phyloP scores from a whole-genome alignment of 2,888 invertebrate species.

The Hyles lineata region DNA sequence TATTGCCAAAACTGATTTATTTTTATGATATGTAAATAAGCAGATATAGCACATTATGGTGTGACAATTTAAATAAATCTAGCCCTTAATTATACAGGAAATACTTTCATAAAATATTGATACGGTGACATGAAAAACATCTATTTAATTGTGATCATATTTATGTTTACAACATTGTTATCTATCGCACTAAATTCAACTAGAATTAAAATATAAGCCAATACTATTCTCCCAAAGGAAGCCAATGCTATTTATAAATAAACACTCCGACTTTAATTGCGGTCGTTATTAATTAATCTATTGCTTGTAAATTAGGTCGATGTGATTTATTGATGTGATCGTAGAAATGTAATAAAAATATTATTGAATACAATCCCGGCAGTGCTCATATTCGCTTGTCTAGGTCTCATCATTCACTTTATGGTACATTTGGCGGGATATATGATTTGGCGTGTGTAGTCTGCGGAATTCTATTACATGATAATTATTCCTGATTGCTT shows the following conservation, averaged over 20 bases:
- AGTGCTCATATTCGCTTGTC: not conserved
- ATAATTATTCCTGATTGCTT: slow-evolving; percentile 26
- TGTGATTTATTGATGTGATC: slow-evolving; percentile 30
- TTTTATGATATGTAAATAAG: too few species aligned
- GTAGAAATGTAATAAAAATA: slow-evolving; percentile 15
- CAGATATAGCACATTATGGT: too few species aligned
- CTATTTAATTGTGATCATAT: not conserved
- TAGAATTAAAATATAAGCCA: not conserved
- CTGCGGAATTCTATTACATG: slow-evolving; percentile 15
- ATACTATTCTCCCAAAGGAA: not conserved
- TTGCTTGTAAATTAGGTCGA: slow-evolving; percentile 18
- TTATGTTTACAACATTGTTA: not conserved
- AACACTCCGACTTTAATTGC: not conserved
- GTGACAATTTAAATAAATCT: too few species aligned
- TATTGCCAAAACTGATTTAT: too few species aligned
- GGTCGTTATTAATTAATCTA: not conserved
- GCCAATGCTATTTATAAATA: slow-evolving; percentile 2
- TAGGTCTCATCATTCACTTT: slow-evolving; percentile 27
- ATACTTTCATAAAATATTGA: not conserved
- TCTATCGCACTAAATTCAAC: not conserved
- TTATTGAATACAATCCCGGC: not conserved
- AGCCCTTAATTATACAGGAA: too few species aligned
- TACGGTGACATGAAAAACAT: not conserved
- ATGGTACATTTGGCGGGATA: slow-evolving; percentile 5
- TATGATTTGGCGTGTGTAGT: slow-evolving; percentile 5